phyloP scores from a whole-genome alignment of 30 jellyfish, hydroid and myxozoan genomes.

The Nemopilema nomurai region DNA sequence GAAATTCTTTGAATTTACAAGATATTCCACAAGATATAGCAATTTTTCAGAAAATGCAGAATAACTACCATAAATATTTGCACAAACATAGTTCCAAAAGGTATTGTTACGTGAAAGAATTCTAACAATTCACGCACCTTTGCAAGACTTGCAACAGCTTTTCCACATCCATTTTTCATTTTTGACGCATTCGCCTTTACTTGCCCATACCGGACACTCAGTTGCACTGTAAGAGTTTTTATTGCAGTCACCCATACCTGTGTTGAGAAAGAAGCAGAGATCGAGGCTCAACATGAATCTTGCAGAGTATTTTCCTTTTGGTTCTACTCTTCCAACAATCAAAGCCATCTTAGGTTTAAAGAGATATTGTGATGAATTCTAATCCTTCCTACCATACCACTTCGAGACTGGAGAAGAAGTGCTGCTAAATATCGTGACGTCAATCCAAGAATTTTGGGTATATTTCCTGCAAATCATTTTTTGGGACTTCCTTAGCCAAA shows the following conservation, averaged over 20 bases:
- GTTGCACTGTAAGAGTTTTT: conserved; percentile 12
- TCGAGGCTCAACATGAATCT: neutral
- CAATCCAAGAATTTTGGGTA: no score
- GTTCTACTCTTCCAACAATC: neutral
- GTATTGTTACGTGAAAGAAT: neutral
- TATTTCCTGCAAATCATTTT: no score
- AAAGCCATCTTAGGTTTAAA: no score
- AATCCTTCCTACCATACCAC: no score
- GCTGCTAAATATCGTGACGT: no score
- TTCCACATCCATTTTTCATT: conserved; percentile 63
- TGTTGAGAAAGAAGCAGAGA: neutral
- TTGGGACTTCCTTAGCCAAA: no score
- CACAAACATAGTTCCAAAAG: no score
- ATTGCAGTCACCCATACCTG: conserved; percentile 41
- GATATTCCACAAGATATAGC: no score
- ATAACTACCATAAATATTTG: no score
- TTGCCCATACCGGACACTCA: conserved; percentile 45
- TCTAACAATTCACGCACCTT: conserved; percentile 5
- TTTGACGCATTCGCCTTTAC: conserved; percentile 35
- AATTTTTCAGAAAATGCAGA: no score
- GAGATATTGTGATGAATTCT: no score
- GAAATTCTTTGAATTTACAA: neutral
- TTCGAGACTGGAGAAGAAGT: no score
- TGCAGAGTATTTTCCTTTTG: neutral
- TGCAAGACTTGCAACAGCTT: conserved; percentile 56